Conservation (phyloP, 1,140 invertebrate species). For the Kradibia gibbosae region DNA sequence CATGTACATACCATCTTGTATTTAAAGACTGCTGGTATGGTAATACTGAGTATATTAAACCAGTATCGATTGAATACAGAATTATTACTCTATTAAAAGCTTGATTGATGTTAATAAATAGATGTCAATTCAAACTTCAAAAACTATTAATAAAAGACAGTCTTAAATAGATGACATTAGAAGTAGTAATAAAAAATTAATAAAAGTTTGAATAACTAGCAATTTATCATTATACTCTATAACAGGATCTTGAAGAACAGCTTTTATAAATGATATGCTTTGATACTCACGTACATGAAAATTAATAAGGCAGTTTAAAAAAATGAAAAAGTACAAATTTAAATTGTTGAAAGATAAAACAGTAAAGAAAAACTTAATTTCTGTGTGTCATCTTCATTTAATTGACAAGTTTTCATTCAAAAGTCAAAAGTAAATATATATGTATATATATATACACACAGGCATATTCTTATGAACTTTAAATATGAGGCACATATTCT, state of each 20-base stretch:
- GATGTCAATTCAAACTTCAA: conserved; percentile 7
- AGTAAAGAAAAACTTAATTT: not conserved
- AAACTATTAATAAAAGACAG: conserved; percentile 1
- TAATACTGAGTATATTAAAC: conserved; percentile 5
- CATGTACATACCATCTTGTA: not conserved
- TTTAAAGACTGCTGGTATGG: not conserved
- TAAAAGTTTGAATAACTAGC: not conserved
- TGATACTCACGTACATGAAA: not conserved
- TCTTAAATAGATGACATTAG: not conserved
- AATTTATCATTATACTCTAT: conserved; percentile 5
- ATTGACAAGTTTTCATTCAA: too few relatives aligned
- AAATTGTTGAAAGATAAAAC: not conserved
- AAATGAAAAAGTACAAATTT: not conserved
- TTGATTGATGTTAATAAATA: conserved; percentile 27
- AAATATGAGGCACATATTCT: too few relatives aligned
- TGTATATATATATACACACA: too few relatives aligned
- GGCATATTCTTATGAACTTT: too few relatives aligned
- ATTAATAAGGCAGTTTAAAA: not conserved
- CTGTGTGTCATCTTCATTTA: too few relatives aligned
- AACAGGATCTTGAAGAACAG: not conserved
- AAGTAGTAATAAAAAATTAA: not conserved
- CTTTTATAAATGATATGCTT: not conserved
- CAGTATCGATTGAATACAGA: conserved; percentile 10
- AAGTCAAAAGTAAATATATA: too few relatives aligned
- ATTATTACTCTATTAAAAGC: conserved; percentile 20